Conservation (phyloP, 2,888 invertebrate genomes). For the Nomada lathburiana region DNA sequence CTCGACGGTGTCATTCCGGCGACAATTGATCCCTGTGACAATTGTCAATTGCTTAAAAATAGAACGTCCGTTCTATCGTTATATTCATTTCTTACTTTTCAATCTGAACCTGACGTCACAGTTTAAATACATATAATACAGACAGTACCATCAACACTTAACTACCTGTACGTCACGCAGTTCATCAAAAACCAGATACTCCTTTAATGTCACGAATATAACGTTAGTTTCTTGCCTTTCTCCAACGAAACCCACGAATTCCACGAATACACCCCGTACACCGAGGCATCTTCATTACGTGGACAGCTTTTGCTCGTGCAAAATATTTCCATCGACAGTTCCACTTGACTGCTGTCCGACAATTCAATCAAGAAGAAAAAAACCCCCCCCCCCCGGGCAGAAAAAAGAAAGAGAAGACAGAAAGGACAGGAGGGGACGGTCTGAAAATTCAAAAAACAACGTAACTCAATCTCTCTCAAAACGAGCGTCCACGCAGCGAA, state of each 20-base stretch:
- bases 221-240: too few relatives aligned
- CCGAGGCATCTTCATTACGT: constrained; percentile 31
- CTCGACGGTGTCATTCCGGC: neutral
- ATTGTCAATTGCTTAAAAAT: too few relatives aligned
- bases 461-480: constrained; percentile 55
- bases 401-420: neutral
- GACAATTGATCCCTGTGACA: too few relatives aligned
- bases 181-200: too few relatives aligned
- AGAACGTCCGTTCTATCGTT: too few relatives aligned
- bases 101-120: too few relatives aligned
- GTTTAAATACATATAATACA: too few relatives aligned
- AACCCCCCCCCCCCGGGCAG: too few relatives aligned
- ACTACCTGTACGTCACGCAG: too few relatives aligned
- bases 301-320: constrained; percentile 3
- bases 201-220: too few relatives aligned
- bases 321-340: constrained; percentile 40
- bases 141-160: too few relatives aligned
- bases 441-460: constrained; percentile 51
- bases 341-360: constrained; percentile 30
- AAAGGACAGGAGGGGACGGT: constrained; percentile 7
- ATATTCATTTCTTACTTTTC: too few relatives aligned
- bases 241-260: neutral
- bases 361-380: constrained; percentile 35
- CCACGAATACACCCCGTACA: neutral
- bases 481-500: constrained; percentile 55